Evolutionary conservation across 2,113 vertebrate species (phyloP).

Genomic region (Entomyzon cyanotis): DNA sequence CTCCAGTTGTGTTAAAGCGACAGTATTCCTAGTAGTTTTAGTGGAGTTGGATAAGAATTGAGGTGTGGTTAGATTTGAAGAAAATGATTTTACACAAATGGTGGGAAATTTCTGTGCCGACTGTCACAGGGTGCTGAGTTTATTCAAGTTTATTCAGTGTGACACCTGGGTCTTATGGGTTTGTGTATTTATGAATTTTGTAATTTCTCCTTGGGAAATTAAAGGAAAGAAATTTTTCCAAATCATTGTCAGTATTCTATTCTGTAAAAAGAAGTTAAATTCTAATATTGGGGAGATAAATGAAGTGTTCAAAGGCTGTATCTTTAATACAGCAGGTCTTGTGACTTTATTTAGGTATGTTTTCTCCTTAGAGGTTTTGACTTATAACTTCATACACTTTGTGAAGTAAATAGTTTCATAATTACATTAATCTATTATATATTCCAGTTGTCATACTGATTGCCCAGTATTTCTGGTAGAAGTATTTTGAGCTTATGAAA

Average conservation of each 20-base stretch:
- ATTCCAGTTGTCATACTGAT: background rate
- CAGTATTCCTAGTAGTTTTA: background rate
- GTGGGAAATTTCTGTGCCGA: fast-evolving
- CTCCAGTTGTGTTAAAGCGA: background rate
- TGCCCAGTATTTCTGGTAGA: background rate
- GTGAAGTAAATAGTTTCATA: background rate
- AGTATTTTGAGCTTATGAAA: background rate
- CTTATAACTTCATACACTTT: background rate
- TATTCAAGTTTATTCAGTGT: background rate
- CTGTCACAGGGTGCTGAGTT: background rate
- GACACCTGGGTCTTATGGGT: background rate
- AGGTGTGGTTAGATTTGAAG: background rate
- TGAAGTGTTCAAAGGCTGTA: background rate
- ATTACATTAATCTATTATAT: background rate
- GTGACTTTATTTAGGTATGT: background rate
- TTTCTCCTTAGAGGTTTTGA: background rate
- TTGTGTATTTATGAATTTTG: background rate
- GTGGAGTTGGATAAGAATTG: background rate
- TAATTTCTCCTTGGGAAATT: background rate
- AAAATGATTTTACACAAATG: background rate
- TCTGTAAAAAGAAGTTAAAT: background rate
- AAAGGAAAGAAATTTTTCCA: background rate
- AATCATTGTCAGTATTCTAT: background rate
- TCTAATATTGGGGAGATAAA: background rate
- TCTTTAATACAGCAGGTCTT: background rate